These are phyloP conservation scores for Silurus aristotelis DNA, from an alignment of 2,797 vertebrate species.

Conservation along the genomic window DNA sequence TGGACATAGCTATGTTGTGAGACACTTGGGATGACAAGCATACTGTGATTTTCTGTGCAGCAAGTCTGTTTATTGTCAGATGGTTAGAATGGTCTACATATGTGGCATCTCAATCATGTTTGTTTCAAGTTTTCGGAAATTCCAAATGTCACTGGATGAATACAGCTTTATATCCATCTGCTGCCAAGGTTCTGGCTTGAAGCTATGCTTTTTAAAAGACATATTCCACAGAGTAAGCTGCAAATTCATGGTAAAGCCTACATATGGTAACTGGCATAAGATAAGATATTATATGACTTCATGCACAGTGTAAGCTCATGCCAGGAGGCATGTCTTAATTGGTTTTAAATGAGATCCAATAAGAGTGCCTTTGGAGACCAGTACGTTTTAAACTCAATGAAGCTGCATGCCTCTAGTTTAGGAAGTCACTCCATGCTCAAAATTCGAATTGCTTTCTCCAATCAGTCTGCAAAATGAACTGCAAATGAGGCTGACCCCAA, in stretches of 20 bases:
- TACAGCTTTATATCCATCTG: conserved; percentile 27
- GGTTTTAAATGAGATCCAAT: conserved; percentile 51
- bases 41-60: conserved; percentile 3
- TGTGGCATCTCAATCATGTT: conserved; percentile 19
- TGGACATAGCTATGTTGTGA: conserved; percentile 45
- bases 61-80: conserved; percentile 30
- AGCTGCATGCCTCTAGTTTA: conserved; percentile 9
- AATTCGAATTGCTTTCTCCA: conserved; percentile 24
- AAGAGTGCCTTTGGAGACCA: conserved; percentile 40
- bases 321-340: conserved; percentile 43
- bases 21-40: conserved; percentile 37
- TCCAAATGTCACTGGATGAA: conserved; percentile 29
- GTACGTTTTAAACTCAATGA: conserved; percentile 38
- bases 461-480: conserved; percentile 24
- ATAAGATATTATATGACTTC: conserved; percentile 33
- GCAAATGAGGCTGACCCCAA: conserved; percentile 36
- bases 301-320: conserved; percentile 42
- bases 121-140: conserved; percentile 34
- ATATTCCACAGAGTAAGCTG: neutral
- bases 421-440: conserved; percentile 15
- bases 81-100: conserved; percentile 26
- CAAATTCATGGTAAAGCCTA: conserved; percentile 9
- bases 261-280: conserved; percentile 28
- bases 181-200: conserved; percentile 18
- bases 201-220: conserved; percentile 23